Conservation (phyloP, 2,888 invertebrate species). For the Lasioglossum marginatum region DNA sequence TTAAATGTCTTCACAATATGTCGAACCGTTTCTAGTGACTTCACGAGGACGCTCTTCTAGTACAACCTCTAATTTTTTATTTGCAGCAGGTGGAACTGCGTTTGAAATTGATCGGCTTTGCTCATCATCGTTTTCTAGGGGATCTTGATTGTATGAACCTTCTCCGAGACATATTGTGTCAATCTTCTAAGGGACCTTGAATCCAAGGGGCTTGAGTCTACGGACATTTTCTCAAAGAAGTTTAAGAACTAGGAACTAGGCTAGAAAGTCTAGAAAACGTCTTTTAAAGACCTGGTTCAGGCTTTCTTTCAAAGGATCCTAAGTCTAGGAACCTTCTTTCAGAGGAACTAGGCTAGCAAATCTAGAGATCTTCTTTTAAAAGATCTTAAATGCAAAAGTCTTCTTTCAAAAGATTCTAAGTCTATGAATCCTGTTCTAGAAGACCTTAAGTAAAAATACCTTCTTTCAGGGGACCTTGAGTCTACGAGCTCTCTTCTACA, state of each 20-base stretch:
- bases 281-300: too few relatives aligned
- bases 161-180: not conserved
- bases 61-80: not conserved
- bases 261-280: not conserved
- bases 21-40: not conserved
- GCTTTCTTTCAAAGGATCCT: too few relatives aligned
- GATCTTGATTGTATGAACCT: not conserved
- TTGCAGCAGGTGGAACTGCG: not conserved
- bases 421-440: not conserved
- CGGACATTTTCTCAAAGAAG: not conserved
- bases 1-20: not conserved
- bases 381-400: too few relatives aligned
- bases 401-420: not conserved
- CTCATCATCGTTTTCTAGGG: not conserved
- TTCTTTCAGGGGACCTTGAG: too few relatives aligned
- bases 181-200: not conserved
- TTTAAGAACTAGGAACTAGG: not conserved
- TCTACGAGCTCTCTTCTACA: not conserved
- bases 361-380: not conserved
- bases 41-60: not conserved
- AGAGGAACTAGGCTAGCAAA: too few relatives aligned
- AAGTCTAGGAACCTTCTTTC: too few relatives aligned
- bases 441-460: not conserved
- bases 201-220: not conserved
- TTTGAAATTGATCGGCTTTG: too few relatives aligned